Conservation (phyloP, 1,140 invertebrate species). For the Zeugodacus cucurbitae region DNA sequence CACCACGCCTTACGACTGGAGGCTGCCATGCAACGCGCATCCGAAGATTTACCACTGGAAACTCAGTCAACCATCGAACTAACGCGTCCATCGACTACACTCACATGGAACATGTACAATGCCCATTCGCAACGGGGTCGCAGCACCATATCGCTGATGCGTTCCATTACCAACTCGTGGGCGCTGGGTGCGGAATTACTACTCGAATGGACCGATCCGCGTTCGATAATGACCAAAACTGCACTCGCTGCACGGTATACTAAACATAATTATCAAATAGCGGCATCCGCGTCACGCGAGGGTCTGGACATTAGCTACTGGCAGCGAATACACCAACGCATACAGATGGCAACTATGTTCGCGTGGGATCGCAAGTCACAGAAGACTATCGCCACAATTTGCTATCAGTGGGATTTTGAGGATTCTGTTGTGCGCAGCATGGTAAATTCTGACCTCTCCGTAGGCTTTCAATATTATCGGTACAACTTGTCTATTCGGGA, state of each 20-base stretch:
- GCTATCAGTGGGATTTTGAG: conserved; percentile 62
- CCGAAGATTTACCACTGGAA: conserved; percentile 47
- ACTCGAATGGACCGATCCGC: conserved; percentile 57
- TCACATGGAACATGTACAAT: conserved; percentile 59
- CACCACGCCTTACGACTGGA: conserved; percentile 56
- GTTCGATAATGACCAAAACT: conserved; percentile 48
- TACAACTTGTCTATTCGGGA: conserved; percentile 30
- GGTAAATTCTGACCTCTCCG: conserved; percentile 60
- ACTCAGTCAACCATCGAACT: conserved; percentile 56
- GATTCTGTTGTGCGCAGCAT: conserved; percentile 57
- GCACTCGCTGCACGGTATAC: conserved; percentile 57
- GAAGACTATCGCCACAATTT: conserved; percentile 57
- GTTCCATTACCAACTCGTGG: conserved; percentile 53
- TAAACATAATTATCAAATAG: conserved; percentile 50
- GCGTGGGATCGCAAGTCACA: conserved; percentile 59
- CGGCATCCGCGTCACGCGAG: conserved; percentile 53
- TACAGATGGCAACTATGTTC: conserved; percentile 60
- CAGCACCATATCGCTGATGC: conserved; percentile 57
- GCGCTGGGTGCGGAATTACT: conserved; percentile 58
- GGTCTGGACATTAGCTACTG: conserved; percentile 63
- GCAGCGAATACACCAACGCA: conserved; percentile 60
- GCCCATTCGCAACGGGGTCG: conserved; percentile 55
- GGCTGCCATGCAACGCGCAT: conserved; percentile 53
- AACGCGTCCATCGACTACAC: conserved; percentile 55
- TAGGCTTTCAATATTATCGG: conserved; percentile 62